Percentiles rank a stretch among this genome's conserved stretches.
phyloP scores from a whole-genome alignment of 2,113 vertebrate genomes.

The Oryzias celebensis region DNA sequence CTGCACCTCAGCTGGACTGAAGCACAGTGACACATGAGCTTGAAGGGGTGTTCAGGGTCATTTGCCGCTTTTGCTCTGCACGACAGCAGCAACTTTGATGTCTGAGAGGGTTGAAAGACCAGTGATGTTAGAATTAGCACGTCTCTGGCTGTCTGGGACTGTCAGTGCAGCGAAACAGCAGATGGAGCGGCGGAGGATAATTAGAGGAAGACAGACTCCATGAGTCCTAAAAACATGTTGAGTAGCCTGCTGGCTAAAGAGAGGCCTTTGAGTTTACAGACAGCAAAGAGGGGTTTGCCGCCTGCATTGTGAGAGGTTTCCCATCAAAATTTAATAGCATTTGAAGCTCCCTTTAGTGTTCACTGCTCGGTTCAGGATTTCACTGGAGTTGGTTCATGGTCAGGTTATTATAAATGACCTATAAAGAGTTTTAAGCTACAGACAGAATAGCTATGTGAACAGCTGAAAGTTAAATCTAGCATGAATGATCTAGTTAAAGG shows the following conservation, averaged over 20 bases:
- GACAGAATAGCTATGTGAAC: not conserved
- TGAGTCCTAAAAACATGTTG: constrained; percentile 38
- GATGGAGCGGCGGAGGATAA: constrained; percentile 54
- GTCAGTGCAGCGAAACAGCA: constrained; percentile 40
- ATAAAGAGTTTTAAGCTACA: constrained; percentile 23
- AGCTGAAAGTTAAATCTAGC: not conserved
- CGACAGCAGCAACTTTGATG: constrained; percentile 19
- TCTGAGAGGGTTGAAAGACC: constrained; percentile 30
- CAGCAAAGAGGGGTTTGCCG: constrained; percentile 37
- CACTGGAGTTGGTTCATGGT: constrained; percentile 8
- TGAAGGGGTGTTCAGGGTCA: constrained; percentile 23
- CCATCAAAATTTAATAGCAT: constrained; percentile 30
- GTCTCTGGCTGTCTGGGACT: constrained; percentile 32
- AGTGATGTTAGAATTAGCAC: constrained; percentile 23
- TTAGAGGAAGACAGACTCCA: constrained; percentile 47
- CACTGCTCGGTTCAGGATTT: constrained; percentile 15
- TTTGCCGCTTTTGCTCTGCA: constrained; percentile 20
- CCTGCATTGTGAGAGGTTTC: constrained; percentile 15
- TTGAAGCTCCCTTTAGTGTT: constrained; percentile 20
- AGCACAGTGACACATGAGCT: constrained; percentile 12
- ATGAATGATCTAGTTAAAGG: not conserved
- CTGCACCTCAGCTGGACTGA: constrained; percentile 25
- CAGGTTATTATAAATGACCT: constrained; percentile 15
- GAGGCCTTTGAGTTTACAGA: constrained; percentile 50
- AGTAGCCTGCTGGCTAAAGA: constrained; percentile 27